Evolutionary conservation across 2,797 vertebrate species (phyloP).

Genomic region (Ptychadena robeensis): DNA sequence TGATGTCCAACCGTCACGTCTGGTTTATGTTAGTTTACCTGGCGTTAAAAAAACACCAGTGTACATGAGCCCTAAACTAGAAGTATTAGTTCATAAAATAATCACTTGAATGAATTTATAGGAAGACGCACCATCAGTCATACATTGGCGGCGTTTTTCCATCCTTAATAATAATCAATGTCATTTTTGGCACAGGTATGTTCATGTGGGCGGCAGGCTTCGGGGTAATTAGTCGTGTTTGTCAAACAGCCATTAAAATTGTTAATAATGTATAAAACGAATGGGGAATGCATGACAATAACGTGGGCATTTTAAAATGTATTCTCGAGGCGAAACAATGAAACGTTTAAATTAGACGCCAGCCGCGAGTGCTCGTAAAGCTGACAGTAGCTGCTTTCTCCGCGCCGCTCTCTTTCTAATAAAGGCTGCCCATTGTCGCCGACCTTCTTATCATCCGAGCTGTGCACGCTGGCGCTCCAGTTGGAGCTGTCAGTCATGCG

Average conservation of each 20-base stretch:
- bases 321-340: neutral
- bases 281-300: neutral
- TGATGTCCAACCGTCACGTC: too few relatives aligned
- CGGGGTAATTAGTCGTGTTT: neutral
- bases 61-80: too few relatives aligned
- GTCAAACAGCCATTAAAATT: conserved; percentile 10
- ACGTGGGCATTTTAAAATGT: neutral
- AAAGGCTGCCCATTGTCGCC: neutral
- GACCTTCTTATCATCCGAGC: conserved; percentile 40
- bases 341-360: neutral
- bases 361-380: conserved; percentile 9
- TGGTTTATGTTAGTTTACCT: too few relatives aligned
- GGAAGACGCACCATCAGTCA: too few relatives aligned
- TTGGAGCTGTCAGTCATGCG: conserved; percentile 36
- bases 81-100: too few relatives aligned
- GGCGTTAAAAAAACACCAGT: too few relatives aligned
- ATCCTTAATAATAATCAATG: neutral
- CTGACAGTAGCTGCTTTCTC: conserved; percentile 5
- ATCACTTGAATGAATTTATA: too few relatives aligned
- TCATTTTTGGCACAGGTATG: neutral
- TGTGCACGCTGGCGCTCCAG: conserved; percentile 25
- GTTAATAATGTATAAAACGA: neutral
- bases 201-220: neutral
- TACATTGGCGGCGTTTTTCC: too few relatives aligned
- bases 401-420: neutral